Evolutionary conservation across 2,113 vertebrate species (phyloP), one percentile per base, ranked within the genome.

Genomic region (Dunckerocampus dactyliophorus): DNA sequence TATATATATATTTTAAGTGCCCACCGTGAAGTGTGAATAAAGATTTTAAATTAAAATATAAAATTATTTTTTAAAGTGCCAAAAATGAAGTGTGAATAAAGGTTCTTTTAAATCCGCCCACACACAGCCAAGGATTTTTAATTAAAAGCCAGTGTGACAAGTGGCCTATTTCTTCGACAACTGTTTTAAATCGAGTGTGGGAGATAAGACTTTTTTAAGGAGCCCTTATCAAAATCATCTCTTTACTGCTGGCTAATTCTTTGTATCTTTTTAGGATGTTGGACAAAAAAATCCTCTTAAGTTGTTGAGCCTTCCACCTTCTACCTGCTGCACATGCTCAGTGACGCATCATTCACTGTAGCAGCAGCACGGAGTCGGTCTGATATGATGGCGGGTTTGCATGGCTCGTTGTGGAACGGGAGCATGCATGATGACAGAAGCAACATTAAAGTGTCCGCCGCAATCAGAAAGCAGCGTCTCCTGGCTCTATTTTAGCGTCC

Each of bases 141-240:
- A 89, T 91, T 89, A 88, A 86, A 86, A 75, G 63, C 71, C 63
- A 84, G 77, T 84, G 72, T 87, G 87, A 87, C 84, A 86, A 80
- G 45, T 79, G 76, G 75, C 79, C 82, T 75, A 74, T 87, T 89
- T 87, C 67, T 77, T 73, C 82, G 52, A 48, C 66, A 76, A 79
- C 81, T 76, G 79, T 85, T 88, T 86, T 69, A 86, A 85, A 84
- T 83, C 74, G 77, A 79, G 10, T 19, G 78, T 61, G 59, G 48
- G 67, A 77, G 86, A 87, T 87, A 88, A 87, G 84, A 55, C 68
- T 75, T 86, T 88, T 89, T 88, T 88, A 80, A 81, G 77, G 54
- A 46, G 34, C 54, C 13, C 69, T 85, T 88, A 88, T 89, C 86
- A 70, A 69, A 72, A 63, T 76, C 75, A 89, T 88, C 84, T 78